Base-by-base conservation (phyloP, 2,888 invertebrate genomes). In the Macrostomum cliftonense region DNA sequence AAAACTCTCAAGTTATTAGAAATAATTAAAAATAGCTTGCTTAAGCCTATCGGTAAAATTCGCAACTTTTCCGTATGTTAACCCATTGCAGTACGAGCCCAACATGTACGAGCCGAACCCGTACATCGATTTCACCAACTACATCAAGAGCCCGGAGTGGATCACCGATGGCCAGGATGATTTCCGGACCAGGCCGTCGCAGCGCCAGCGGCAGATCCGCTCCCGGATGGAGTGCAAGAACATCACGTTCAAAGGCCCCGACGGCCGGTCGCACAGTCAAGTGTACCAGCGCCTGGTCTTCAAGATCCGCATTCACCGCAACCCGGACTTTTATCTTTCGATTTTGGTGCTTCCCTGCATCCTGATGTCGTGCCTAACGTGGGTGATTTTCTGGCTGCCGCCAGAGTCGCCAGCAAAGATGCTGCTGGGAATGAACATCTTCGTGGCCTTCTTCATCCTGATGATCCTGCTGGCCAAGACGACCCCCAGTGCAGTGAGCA, bases 331-430 rank as follows among this genome's bases (percentile, higher is more conserved):
- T 55, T 68, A 69, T 58, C 64, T 63, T 45, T 70, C 68, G 57
- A 65, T 68, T 46, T 59, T 71, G 47, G 63, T 71, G 51, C 57
- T 70, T 38, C 71, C 71, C n/a, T 71, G 71, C 57, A 63, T 70
- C 38, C 59, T 71, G 21, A 59, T 71, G 45, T 70, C 70, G 2
- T 61, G 65, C 14, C 59, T 71, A 42, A 70, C 70, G 1, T 59
- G 71, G 43, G 69, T 69, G 4, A 59, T 70, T 19, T 71, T 69
- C 57, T 71, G 70, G 70, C 63, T 71, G 39, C 71, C 71, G 14
- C 70, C 71, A 2, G 71, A 71, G 55, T 68, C 70, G 17, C 67
- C 71, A 12, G 67, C 70, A 11, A 71, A 71, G 57, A 65, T 71
- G 59, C 58, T 65, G 49, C 58, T 71, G 43, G 69, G 67, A 36